Percentiles rank a stretch among this genome's conserved stretches.
Evolutionary conservation across 1,140 invertebrate species (phyloP).

Genomic region (Telenomus remus): DNA sequence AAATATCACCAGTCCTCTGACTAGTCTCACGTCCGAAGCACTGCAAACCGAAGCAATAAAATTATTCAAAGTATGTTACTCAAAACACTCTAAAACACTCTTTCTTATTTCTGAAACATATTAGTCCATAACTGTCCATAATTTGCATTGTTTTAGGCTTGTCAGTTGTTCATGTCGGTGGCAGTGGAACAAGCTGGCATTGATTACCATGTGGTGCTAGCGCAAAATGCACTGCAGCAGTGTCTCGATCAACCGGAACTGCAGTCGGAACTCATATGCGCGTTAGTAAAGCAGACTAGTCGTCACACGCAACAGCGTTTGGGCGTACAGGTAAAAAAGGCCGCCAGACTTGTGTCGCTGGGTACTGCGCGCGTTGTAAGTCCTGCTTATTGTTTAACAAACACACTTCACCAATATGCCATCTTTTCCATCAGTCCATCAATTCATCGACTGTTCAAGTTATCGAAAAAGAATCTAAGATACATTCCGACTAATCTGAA

Average conservation of each 20-base stretch:
- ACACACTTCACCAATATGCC: slow-evolving; percentile 69
- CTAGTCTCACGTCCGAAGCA: slow-evolving; percentile 88
- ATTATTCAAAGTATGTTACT: slow-evolving; percentile 87
- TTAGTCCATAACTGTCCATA: too few species aligned
- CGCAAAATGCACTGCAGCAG: slow-evolving; percentile 94
- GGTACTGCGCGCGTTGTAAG: slow-evolving; percentile 78
- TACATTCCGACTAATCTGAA: background rate
- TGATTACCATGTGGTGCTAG: slow-evolving; percentile 95
- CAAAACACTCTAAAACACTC: too few species aligned
- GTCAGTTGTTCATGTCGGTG: slow-evolving; percentile 95
- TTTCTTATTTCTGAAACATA: too few species aligned
- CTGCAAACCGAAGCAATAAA: slow-evolving; percentile 94
- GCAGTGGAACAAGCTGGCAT: slow-evolving; percentile 95
- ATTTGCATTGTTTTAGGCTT: slow-evolving; percentile 79
- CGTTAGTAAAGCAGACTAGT: slow-evolving; percentile 93
- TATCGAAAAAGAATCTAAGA: slow-evolving; percentile 6
- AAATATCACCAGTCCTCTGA: slow-evolving; percentile 88
- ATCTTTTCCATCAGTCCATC: slow-evolving; percentile 59
- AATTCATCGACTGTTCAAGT: slow-evolving; percentile 4
- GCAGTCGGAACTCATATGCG: slow-evolving; percentile 93
- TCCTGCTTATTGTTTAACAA: slow-evolving; percentile 76
- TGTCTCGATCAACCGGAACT: slow-evolving; percentile 92
- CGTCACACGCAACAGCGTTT: slow-evolving; percentile 87
- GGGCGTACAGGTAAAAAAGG: slow-evolving; percentile 92
- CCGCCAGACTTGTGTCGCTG: slow-evolving; percentile 75